Conservation (phyloP, 2,888 invertebrate species). For the Liodrosophila aerea region DNA sequence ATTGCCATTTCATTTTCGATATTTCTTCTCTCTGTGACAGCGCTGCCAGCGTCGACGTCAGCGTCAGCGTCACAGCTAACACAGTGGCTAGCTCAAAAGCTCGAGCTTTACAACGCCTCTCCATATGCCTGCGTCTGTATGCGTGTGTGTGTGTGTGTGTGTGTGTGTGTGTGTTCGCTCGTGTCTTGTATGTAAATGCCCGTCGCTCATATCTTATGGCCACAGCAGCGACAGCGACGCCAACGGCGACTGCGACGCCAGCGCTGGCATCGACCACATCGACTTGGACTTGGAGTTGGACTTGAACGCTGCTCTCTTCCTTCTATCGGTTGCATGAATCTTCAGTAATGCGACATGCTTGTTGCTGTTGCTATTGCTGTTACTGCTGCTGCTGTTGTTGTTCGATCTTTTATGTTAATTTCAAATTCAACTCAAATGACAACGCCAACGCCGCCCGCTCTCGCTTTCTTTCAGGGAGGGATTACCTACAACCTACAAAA, state of each 20-base stretch:
- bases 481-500: constrained; percentile 36
- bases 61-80: not conserved
- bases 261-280: constrained; percentile 1
- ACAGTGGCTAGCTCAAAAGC: constrained; percentile 26
- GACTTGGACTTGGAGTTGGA: constrained; percentile 10
- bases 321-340: constrained; percentile 68
- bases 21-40: constrained; percentile 60
- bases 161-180: constrained; percentile 12
- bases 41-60: constrained; percentile 17
- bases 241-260: constrained; percentile 1
- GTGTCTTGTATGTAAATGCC: constrained; percentile 31
- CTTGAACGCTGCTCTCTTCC: constrained; percentile 50
- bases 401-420: constrained; percentile 60
- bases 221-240: constrained; percentile 19
- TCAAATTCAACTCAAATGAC: constrained; percentile 29
- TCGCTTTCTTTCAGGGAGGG: constrained; percentile 68
- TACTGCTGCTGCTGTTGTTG: constrained; percentile 31
- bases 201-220: constrained; percentile 39
- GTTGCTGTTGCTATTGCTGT: constrained; percentile 8
- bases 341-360: constrained; percentile 45
- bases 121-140: constrained; percentile 13
- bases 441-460: constrained; percentile 64
- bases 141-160: constrained; percentile 13
- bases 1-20: constrained; percentile 78
- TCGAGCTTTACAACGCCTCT: constrained; percentile 21